Conservation (phyloP, 2,797 vertebrate species). For the Oreochromis grahami region DNA sequence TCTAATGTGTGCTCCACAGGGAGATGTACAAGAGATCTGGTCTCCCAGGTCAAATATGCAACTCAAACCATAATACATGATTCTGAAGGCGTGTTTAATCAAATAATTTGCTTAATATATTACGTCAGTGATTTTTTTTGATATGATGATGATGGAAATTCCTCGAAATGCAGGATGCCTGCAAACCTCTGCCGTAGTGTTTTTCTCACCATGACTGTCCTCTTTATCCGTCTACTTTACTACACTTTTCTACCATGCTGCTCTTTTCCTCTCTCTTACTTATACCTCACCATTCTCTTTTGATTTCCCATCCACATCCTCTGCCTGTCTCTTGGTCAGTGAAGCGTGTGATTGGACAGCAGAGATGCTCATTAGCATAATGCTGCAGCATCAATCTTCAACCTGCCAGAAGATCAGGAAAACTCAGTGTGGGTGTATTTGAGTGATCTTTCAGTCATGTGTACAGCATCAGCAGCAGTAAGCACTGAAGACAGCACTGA, state of each 20-base stretch:
- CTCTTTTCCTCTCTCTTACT: background rate
- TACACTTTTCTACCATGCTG: background rate
- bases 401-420: conserved; percentile 36
- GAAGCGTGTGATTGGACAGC: conserved; percentile 63
- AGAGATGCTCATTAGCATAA: conserved; percentile 63
- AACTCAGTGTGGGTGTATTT: background rate
- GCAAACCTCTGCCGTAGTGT: background rate
- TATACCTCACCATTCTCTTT: background rate
- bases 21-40: background rate
- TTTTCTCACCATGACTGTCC: background rate
- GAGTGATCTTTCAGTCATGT: background rate
- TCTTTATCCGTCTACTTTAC: background rate
- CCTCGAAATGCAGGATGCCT: background rate
- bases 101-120: background rate
- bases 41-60: background rate
- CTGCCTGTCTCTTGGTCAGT: conserved; percentile 40
- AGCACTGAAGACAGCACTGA: background rate
- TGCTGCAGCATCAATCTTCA: conserved; percentile 28
- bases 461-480: background rate
- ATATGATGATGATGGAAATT: background rate
- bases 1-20: background rate
- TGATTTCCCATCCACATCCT: conserved; percentile 21
- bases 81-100: background rate
- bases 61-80: background rate
- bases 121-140: background rate